These are phyloP conservation scores for Phrynosoma platyrhinos DNA, from an alignment of 2,113 vertebrate genomes.

Conservation along the genomic window DNA sequence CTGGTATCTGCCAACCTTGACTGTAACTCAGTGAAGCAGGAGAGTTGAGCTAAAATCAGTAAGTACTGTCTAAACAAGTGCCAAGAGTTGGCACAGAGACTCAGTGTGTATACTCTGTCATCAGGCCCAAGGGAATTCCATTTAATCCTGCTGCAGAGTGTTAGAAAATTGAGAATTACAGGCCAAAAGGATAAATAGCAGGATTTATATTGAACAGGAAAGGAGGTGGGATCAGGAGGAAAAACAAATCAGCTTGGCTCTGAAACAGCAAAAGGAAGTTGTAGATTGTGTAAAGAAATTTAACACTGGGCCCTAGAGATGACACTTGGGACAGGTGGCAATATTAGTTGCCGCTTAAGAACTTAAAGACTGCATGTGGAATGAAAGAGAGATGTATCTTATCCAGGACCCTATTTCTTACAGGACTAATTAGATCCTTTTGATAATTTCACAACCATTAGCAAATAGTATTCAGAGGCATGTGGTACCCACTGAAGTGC, in stretches of 20 bases:
- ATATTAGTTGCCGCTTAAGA: background rate
- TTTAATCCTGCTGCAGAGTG: conserved; percentile 53
- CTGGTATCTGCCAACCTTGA: conserved; percentile 32
- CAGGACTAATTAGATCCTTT: background rate
- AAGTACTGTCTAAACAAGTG: conserved; percentile 49
- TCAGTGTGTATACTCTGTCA: conserved; percentile 38
- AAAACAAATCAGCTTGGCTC: background rate
- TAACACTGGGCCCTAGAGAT: background rate
- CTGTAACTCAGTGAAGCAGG: conserved; percentile 26
- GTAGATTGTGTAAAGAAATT: background rate
- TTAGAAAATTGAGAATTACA: conserved; percentile 60
- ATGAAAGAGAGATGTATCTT: background rate
- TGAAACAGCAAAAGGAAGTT: background rate
- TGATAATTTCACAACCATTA: background rate
- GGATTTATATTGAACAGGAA: conserved; percentile 33
- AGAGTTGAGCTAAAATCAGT: conserved; percentile 21
- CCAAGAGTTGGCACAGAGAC: conserved; percentile 3
- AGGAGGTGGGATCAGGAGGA: background rate
- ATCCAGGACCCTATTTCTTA: background rate
- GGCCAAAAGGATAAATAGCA: conserved; percentile 51
- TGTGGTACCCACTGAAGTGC: too few relatives aligned
- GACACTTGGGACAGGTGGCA: background rate
- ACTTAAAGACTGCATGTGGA: background rate
- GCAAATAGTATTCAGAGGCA: background rate
- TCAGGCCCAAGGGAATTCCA: conserved; percentile 44